Conservation (phyloP, 2,888 invertebrate genomes). For the Lottia scabra region DNA sequence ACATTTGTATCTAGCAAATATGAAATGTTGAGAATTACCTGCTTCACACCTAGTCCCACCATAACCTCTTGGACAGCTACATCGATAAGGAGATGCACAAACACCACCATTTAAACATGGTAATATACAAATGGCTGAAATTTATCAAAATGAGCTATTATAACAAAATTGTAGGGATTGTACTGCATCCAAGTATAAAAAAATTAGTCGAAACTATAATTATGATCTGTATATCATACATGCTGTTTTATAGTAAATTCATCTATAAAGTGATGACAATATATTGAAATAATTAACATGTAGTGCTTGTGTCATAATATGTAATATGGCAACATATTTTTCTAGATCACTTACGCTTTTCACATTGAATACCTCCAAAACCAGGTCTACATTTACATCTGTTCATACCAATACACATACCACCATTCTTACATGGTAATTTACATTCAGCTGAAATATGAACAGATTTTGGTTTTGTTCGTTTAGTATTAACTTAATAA, state of each 20-base stretch:
- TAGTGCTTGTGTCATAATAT: too few relatives aligned
- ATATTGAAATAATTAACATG: not conserved
- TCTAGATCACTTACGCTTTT: constrained; percentile 51
- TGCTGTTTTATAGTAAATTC: not conserved
- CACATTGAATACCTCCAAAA: constrained; percentile 57
- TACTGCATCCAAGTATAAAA: too few relatives aligned
- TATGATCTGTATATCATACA: too few relatives aligned
- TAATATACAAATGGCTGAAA: constrained; percentile 56
- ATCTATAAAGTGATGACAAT: not conserved
- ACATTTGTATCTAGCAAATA: too few relatives aligned
- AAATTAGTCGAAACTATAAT: too few relatives aligned
- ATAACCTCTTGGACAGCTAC: constrained; percentile 52
- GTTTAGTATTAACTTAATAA: not conserved
- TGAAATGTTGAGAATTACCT: constrained; percentile 38
- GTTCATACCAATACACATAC: constrained; percentile 60
- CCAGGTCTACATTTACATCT: constrained; percentile 63
- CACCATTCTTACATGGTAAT: constrained; percentile 61
- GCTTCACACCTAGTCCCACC: constrained; percentile 52
- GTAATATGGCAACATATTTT: too few relatives aligned
- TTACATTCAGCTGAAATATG: constrained; percentile 52
- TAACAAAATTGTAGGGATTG: too few relatives aligned
- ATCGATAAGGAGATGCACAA: constrained; percentile 53
- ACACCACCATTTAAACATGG: constrained; percentile 60
- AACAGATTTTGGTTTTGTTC: not conserved
- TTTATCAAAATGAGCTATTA: not conserved